Conservation (phyloP, 2,888 invertebrate species). For the Scaptomyza cyrtandrae region DNA sequence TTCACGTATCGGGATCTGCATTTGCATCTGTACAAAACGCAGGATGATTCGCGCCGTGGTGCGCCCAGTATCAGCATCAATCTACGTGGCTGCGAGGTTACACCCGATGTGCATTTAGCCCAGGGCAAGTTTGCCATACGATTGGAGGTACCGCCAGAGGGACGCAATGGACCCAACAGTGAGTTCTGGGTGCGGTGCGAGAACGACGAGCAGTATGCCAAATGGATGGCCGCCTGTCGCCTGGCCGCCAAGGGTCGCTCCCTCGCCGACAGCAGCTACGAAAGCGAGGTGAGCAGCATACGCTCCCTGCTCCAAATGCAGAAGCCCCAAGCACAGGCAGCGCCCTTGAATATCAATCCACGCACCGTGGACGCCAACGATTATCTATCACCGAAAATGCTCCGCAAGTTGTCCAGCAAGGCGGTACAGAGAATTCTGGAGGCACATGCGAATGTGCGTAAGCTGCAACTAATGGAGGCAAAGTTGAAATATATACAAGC, state of each 20-base stretch:
- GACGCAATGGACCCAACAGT: slow-evolving; percentile 98
- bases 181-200: slow-evolving; percentile 99
- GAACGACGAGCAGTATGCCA: slow-evolving; percentile 97
- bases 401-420: slow-evolving; percentile 93
- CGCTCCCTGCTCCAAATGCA: slow-evolving; percentile 95
- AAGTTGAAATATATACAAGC: slow-evolving; percentile 99
- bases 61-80: slow-evolving; percentile 91
- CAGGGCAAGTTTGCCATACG: slow-evolving; percentile 97
- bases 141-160: slow-evolving; percentile 95
- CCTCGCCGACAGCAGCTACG: slow-evolving; percentile 97
- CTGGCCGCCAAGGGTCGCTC: slow-evolving; percentile 98
- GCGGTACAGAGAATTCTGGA: slow-evolving; percentile 96
- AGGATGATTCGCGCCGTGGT: slow-evolving; percentile 90
- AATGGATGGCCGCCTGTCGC: slow-evolving; percentile 99
- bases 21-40: slow-evolving; percentile 92
- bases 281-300: slow-evolving; percentile 94
- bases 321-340: slow-evolving; percentile 89
- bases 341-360: slow-evolving; percentile 88
- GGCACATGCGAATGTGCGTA: slow-evolving; percentile 97
- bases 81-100: slow-evolving; percentile 97
- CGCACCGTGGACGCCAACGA: slow-evolving; percentile 94
- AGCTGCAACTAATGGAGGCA: slow-evolving; percentile 94
- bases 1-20: slow-evolving; percentile 98
- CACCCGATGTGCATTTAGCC: slow-evolving; percentile 97
- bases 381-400: slow-evolving; percentile 94